Evolutionary conservation across 64 coral and sea anemone species (phyloP).

Genomic region (Pachyseris speciosa): DNA sequence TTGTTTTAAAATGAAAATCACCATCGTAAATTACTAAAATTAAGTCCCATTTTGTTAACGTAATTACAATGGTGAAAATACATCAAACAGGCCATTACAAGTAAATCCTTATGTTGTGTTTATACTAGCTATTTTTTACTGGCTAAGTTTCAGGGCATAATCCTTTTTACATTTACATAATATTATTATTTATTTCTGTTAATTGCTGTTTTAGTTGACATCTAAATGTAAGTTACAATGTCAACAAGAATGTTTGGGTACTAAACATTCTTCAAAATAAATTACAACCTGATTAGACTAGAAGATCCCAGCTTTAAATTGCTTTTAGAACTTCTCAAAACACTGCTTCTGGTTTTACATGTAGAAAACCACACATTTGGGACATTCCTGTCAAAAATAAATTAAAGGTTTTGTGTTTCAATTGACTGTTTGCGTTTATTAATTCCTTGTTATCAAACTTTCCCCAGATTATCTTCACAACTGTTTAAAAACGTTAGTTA

Average conservation of each 20-base stretch:
- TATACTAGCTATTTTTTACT: constrained; percentile 27
- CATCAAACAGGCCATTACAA: constrained; percentile 29
- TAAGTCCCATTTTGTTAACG: too few species aligned
- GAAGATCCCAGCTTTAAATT: background rate
- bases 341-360: too few species aligned
- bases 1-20: too few species aligned
- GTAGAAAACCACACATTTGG: too few species aligned
- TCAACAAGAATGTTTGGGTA: background rate
- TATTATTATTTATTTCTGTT: too few species aligned
- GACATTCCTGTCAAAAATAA: background rate
- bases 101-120: constrained; percentile 1
- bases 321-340: background rate
- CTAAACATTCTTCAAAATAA: too few species aligned
- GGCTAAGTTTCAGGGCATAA: constrained; percentile 23
- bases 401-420: constrained; percentile 33
- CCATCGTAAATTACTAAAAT: too few species aligned
- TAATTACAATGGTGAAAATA: too few species aligned
- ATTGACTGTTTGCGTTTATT: constrained; percentile 5
- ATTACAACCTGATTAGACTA: too few species aligned
- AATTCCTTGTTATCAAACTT: constrained; percentile 29
- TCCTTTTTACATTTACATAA: constrained; percentile 2
- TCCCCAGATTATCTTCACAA: constrained; percentile 18
- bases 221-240: background rate
- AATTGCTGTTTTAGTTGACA: too few species aligned
- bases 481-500: constrained; percentile 18